These are phyloP conservation scores for Parapsyche elsis DNA, from an alignment of 1,140 invertebrate genomes.

Conservation along the genomic window DNA sequence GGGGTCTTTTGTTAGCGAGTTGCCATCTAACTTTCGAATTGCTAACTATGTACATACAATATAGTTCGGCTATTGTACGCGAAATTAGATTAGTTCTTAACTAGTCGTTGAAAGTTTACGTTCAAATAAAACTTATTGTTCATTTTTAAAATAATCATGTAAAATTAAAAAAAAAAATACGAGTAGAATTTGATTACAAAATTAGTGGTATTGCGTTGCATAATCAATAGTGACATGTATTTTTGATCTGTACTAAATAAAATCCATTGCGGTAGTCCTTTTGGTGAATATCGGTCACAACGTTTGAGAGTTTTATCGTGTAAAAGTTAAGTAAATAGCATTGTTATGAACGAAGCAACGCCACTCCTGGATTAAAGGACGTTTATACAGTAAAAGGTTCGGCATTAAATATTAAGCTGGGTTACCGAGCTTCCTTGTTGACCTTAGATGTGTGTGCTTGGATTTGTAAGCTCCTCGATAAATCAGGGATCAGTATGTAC, in stretches of 20 bases:
- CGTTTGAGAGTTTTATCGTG: too few species aligned
- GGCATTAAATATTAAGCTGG: slow-evolving; percentile 14
- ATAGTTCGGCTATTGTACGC: background rate
- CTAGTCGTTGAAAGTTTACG: background rate
- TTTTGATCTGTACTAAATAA: too few species aligned
- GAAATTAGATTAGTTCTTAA: slow-evolving; percentile 19
- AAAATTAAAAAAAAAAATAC: too few species aligned
- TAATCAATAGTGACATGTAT: too few species aligned
- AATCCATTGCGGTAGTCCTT: too few species aligned
- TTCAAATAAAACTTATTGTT: too few species aligned
- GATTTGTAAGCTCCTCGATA: slow-evolving; percentile 8
- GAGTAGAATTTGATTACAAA: too few species aligned
- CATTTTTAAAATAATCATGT: too few species aligned
- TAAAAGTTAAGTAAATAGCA: slow-evolving; percentile 5
- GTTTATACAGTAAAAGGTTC: slow-evolving; percentile 7
- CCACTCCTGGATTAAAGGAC: background rate
- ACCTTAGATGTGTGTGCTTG: slow-evolving; percentile 18
- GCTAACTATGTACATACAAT: background rate
- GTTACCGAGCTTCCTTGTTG: background rate
- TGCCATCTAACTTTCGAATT: slow-evolving; percentile 8
- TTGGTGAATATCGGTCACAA: too few species aligned
- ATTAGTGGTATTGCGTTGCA: too few species aligned
- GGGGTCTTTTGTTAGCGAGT: background rate
- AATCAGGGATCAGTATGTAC: background rate
- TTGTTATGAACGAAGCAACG: background rate